A percentile compares a stretch with the other conserved stretches of the same genome.
Evolutionary conservation across 2,888 invertebrate genomes (phyloP).

Genomic region (Watsonalla binaria): DNA sequence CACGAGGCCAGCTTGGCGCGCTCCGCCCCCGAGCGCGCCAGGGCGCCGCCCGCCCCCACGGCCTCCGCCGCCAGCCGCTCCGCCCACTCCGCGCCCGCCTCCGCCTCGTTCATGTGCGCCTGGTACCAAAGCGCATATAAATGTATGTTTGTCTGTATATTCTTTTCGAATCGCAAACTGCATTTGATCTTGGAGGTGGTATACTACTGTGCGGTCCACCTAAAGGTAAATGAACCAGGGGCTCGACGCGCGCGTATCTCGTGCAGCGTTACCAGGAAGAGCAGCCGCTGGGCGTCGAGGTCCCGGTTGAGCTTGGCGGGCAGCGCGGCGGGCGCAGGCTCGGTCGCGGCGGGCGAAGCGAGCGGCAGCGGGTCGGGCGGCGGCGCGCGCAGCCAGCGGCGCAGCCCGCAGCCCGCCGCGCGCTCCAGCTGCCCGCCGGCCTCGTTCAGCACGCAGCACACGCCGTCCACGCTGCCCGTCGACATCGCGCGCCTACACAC

Average conservation of each 20-base stretch:
- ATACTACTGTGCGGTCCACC: not conserved
- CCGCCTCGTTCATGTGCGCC: slow-evolving; percentile 93
- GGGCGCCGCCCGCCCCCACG: slow-evolving; percentile 82
- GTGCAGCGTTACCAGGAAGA: slow-evolving; percentile 82
- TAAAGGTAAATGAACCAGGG: too few relatives aligned
- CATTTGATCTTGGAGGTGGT: too few relatives aligned
- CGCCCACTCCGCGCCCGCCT: slow-evolving; percentile 93
- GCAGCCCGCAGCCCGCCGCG: slow-evolving; percentile 56
- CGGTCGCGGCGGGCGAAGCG: slow-evolving; percentile 59
- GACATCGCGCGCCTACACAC: slow-evolving; percentile 88
- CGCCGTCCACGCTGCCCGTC: slow-evolving; percentile 95
- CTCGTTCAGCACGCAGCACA: slow-evolving; percentile 97
- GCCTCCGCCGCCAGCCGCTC: slow-evolving; percentile 90
- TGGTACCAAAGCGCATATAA: slow-evolving; percentile 36
- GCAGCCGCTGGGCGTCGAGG: slow-evolving; percentile 85
- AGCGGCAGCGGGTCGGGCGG: slow-evolving; percentile 52
- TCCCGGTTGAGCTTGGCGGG: slow-evolving; percentile 83
- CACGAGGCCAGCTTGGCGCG: slow-evolving; percentile 52
- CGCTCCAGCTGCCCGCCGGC: slow-evolving; percentile 92
- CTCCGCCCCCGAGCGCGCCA: slow-evolving; percentile 71
- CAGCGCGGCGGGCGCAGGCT: slow-evolving; percentile 14
- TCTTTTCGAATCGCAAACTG: too few relatives aligned
- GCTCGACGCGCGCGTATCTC: not conserved
- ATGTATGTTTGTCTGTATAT: too few relatives aligned
- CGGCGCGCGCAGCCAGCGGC: slow-evolving; percentile 80